A percentile compares a stretch with the other conserved stretches of the same genome.
Conservation (phyloP, 2,797 vertebrate species). For the Pseudochaenichthys georgianus region DNA sequence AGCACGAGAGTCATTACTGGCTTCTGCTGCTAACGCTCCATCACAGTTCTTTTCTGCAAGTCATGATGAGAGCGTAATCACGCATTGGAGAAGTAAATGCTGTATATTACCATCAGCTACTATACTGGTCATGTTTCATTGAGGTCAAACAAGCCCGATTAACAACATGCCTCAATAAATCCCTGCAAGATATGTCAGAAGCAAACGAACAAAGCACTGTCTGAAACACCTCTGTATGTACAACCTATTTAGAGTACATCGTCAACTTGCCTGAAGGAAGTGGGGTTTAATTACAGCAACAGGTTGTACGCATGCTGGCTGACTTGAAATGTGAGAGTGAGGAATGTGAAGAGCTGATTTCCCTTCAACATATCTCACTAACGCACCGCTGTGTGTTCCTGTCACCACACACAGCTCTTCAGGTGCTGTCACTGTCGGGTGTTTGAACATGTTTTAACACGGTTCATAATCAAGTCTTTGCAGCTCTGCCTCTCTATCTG, state of each 20-base stretch:
- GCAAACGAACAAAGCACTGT: constrained; percentile 47
- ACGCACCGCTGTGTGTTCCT: constrained; percentile 25
- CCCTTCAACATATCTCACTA: constrained; percentile 6
- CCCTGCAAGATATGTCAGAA: constrained; percentile 45
- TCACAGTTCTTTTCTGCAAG: neutral
- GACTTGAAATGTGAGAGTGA: constrained; percentile 31
- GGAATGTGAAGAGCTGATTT: constrained; percentile 25
- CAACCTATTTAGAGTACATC: constrained; percentile 58
- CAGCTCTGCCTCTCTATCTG: neutral
- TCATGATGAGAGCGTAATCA: constrained; percentile 1
- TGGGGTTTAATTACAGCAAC: constrained; percentile 61
- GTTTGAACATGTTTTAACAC: constrained; percentile 30
- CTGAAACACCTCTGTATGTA: constrained; percentile 37
- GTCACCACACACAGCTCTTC: constrained; percentile 7
- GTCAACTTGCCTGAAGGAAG: constrained; percentile 60
- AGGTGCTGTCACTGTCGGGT: constrained; percentile 29
- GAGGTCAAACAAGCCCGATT: constrained; percentile 46
- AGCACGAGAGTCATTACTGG: neutral
- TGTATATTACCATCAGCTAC: constrained; percentile 1
- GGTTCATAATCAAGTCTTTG: neutral
- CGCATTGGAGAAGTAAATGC: constrained; percentile 24
- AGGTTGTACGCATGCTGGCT: constrained; percentile 31
- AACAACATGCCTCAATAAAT: constrained; percentile 56
- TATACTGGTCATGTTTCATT: constrained; percentile 16
- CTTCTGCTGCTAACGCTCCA: neutral